Conservation (phyloP, 92 coral and sea anemone species). For the Parazoanthus atlanticus region DNA sequence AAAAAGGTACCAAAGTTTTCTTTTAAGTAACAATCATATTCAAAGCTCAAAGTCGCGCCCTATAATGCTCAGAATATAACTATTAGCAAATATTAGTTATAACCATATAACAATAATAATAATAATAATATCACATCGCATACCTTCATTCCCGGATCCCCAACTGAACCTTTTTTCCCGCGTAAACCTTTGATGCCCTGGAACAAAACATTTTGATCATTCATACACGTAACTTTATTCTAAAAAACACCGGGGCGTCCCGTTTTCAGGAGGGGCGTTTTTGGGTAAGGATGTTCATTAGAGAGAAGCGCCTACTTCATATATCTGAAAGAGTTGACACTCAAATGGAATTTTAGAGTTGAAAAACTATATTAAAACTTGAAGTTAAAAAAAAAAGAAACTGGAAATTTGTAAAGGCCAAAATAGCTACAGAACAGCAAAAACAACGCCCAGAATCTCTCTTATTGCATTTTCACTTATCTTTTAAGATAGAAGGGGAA, state of each 20-base stretch:
- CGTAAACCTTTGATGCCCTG: neutral
- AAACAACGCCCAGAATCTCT: no score
- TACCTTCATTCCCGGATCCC: conserved; percentile 9
- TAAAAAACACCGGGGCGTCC: neutral
- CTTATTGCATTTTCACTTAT: no score
- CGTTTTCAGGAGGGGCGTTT: neutral
- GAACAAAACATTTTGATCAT: neutral
- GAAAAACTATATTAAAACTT: no score
- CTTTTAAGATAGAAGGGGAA: no score
- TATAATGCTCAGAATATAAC: no score
- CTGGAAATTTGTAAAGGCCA: no score
- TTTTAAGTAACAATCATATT: neutral
- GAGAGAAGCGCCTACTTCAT: no score
- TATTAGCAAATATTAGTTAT: neutral
- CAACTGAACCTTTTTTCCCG: conserved; percentile 13
- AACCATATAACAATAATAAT: neutral
- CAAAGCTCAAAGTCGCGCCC: neutral
- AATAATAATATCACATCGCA: neutral
- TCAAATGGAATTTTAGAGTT: no score
- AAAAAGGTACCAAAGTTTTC: neutral
- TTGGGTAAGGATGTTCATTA: neutral
- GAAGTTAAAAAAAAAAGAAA: no score
- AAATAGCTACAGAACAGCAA: no score
- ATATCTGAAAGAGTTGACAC: no score
- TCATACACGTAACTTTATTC: neutral